phyloP scores from a whole-genome alignment of 2,113 vertebrate genomes.

The Psilopogon haemacephalus region DNA sequence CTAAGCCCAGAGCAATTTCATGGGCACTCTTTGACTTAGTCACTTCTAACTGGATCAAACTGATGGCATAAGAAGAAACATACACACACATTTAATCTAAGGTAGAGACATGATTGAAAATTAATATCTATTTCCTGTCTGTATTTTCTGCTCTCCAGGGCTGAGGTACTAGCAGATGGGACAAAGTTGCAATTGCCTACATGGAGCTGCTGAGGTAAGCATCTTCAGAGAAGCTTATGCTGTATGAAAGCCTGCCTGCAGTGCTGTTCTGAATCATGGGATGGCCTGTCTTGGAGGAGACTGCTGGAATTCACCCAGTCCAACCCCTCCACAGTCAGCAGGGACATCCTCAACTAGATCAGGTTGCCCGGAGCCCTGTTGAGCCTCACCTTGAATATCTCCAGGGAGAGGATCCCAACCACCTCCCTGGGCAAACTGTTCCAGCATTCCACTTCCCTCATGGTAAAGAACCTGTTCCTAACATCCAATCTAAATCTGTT shows the following conservation, averaged over 20 bases:
- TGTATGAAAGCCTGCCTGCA: accelerated
- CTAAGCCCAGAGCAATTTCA: not conserved
- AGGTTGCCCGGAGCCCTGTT: too few relatives aligned
- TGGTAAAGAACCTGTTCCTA: too few relatives aligned
- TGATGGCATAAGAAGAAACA: not conserved
- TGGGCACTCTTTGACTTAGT: not conserved
- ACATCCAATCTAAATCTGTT: too few relatives aligned
- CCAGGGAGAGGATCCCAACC: too few relatives aligned
- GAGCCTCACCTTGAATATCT: too few relatives aligned
- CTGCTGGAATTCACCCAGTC: too few relatives aligned
- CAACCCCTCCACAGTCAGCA: too few relatives aligned
- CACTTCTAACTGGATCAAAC: not conserved
- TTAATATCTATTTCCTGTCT: not conserved
- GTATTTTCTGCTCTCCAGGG: not conserved
- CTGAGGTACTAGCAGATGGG: not conserved
- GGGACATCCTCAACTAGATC: too few relatives aligned
- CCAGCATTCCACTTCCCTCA: too few relatives aligned
- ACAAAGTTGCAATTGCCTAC: not conserved
- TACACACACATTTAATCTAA: not conserved
- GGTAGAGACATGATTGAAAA: not conserved
- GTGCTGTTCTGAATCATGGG: too few relatives aligned
- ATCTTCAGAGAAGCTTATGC: not conserved
- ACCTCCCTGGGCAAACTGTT: too few relatives aligned
- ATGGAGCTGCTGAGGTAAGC: not conserved
- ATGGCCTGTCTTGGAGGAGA: too few relatives aligned